Percentiles rank a stretch among this genome's conserved stretches.
Conservation (phyloP, 2,888 invertebrate genomes). For the Mactromeris polynyma region DNA sequence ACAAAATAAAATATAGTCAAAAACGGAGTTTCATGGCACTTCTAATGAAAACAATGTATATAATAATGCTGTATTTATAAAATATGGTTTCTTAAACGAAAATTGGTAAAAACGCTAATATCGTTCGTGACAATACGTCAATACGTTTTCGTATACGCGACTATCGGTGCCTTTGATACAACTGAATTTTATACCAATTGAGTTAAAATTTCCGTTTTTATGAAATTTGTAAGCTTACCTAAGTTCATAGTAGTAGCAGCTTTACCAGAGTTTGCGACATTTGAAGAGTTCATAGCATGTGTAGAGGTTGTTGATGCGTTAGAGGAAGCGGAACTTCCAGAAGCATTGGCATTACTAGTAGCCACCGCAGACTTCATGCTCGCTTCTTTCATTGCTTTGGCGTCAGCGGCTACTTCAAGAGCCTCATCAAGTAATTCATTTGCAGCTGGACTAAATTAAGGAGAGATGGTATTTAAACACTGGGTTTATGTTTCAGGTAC, state of each 20-base stretch:
- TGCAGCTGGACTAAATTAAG: background rate
- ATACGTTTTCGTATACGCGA: no score
- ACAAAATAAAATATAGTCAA: background rate
- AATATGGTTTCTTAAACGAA: no score
- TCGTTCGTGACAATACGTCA: no score
- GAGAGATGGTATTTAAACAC: background rate
- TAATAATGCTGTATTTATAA: no score
- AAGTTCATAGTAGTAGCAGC: background rate
- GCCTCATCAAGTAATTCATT: background rate
- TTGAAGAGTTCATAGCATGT: background rate
- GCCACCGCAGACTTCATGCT: background rate
- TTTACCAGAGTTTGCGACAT: conserved; percentile 16
- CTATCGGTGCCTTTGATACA: no score
- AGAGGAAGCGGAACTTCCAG: background rate
- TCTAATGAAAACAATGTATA: no score
- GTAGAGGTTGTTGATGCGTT: background rate
- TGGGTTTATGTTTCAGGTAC: no score
- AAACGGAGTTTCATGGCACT: no score
- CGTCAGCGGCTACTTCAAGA: background rate
- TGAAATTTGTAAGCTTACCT: background rate
- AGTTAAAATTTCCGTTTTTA: no score
- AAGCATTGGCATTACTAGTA: background rate
- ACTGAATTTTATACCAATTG: no score
- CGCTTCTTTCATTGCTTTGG: background rate
- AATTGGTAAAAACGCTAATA: no score